Evolutionary conservation across 1,140 invertebrate species (phyloP), one percentile per base, ranked within the genome.

Genomic region (Oryctes rhinoceros): DNA sequence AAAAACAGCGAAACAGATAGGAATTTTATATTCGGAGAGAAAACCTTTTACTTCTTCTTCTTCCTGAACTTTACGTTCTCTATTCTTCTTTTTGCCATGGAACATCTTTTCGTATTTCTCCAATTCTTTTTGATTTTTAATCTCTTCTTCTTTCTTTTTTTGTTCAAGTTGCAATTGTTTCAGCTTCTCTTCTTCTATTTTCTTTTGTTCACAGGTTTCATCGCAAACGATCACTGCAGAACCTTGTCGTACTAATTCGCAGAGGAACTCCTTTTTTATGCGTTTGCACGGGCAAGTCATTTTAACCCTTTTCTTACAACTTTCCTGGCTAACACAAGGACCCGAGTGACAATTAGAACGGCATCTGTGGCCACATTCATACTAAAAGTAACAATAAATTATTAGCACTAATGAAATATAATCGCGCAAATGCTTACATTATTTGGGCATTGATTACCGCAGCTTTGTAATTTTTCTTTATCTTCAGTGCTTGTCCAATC

Each of bases 371-470:
- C 93, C 93, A 85, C 94, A 95, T 30, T 89, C 82, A 83, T 93
- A 92, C 90, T 93, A 80, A 18, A 88, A 90, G 82, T 6, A 39
- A 76, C 35, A 76, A 44, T 39, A 47, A 82, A 85, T 49, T 85
- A 85, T 67, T 81, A 53, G 13, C 49, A 7, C 49, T 53, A 44
- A 4, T 53, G 49, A 53, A 7, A 15, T 53, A 53, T 3, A 53
- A 53, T 18, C 49, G 7, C 4, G 4, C 13, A 53, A 11, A 15
- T 76, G 89, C 88, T 90, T 88, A 96, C 94, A 90, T 91, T 93
- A 89, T 94, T 96, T 1, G 96, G 93, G 86, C 97, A 98, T 80
- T 94, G 94, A 86, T 96, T 96, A 74, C 92, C 92, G 86, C 96
- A 97, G 80, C 92, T 92, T 37, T 93, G 89, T 81, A 94, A 86